Evolutionary conservation across 30 jellyfish, hydroid and myxozoan genomes (phyloP), one percentile per base, ranked within the genome.

Genomic region (Hydractinia echinata): DNA sequence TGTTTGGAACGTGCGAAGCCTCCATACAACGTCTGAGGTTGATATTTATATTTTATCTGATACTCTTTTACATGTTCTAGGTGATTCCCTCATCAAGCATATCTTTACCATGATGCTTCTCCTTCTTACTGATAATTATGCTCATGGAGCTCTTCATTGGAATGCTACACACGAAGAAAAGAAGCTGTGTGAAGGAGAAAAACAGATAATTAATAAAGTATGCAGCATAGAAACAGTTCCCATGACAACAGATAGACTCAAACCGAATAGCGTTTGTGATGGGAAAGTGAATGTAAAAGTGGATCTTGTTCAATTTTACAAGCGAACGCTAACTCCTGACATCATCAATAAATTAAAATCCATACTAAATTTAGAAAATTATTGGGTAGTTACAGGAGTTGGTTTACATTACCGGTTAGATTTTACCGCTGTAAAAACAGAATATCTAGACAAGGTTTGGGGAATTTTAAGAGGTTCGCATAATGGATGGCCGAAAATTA

Each of bases 21-120:
- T n/a, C n/a, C n/a, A n/a, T n/a, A n/a, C n/a, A n/a, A n/a, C n/a
- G n/a, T n/a, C n/a, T n/a, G n/a, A n/a, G n/a, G n/a, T n/a, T n/a
- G n/a, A n/a, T n/a, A n/a, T n/a, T n/a, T n/a, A n/a, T n/a, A n/a
- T n/a, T n/a, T n/a, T n/a, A n/a, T n/a, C n/a, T n/a, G n/a, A n/a
- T n/a, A n/a, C n/a, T n/a, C n/a, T n/a, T n/a, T n/a, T n/a, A n/a
- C n/a, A n/a, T n/a, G n/a, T 83, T 73, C 39, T 72, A 91, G 98
- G 98, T 4, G 98, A 91, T 54, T 91, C 98, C 3, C 79, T 91
- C 69, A 68, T 91, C 48, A 91, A 96, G 5, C 98, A 91, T 54
- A 10, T 91, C 49, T 76, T 71, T 4, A 68, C 95, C 8, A 60
- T 72, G 70, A 60, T 77, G 81, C 81, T 86, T 30, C 79, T 91